Evolutionary conservation across 2,797 vertebrate genomes (phyloP), one percentile per base, ranked within the genome.

Genomic region (Lithobates sylvaticus): DNA sequence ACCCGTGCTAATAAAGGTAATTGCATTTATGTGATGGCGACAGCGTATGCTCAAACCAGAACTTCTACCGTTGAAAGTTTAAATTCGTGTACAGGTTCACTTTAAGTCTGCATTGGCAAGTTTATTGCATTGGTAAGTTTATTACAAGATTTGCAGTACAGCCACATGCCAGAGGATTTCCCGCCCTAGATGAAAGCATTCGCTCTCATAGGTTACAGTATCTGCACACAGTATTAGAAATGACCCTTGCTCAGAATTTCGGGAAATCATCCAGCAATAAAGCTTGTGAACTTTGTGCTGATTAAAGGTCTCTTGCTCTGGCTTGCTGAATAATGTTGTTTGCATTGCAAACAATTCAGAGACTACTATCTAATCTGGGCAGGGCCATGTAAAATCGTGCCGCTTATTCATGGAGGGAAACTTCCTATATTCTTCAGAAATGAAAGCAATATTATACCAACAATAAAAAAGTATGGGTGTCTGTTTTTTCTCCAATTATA

Each of bases 261-360:
- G 81, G 84, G 78, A 86, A 15, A 15, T 27, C 32, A 29, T 81
- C 84, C 84, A 86, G 27, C 23, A 64, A 44, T 12, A 61, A 81
- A 75, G 73, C 77, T 75, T 80, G 47, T 81, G 84, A 86, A 86
- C 84, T 81, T 81, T 86, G 78, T 7, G 47, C 84, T 70, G 78
- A 76, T 76, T 85, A 85, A 85, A 80, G 77, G 61, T 67, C 75
- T 81, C 84, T 86, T 86, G 78, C 78, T 69, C 29, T 76, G 26
- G 78, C 78, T 69, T 81, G 64, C 72, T 86, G 78, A 86, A 27
- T 29, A 5, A 29, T 76, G 27, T 76, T 86, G 78, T 86, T 86
- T 86, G 84, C 70, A 29, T 75, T 61, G 10, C 64, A 81, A 81
- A 86, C 84, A 81, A 29, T 18, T 47, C 75, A n/a, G 39, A 67